These are phyloP conservation scores for Drosophila koepferae DNA, from an alignment of 2,888 invertebrate genomes.

Conservation along the genomic window DNA sequence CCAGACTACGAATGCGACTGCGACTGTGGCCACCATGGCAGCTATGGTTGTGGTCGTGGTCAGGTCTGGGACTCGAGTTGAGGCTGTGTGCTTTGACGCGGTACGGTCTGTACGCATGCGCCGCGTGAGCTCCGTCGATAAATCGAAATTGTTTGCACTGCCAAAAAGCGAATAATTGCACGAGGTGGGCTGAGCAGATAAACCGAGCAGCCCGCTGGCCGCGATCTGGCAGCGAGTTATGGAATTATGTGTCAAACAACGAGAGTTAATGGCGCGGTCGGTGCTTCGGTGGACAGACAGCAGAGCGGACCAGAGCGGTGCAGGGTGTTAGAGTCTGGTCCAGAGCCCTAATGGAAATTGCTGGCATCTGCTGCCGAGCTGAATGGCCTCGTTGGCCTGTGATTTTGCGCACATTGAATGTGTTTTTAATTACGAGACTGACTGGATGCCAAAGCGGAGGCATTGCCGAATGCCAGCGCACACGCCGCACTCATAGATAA, in stretches of 20 bases:
- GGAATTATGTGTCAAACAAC: slow-evolving; percentile 79
- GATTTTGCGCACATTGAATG: slow-evolving; percentile 81
- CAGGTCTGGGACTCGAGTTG: slow-evolving; percentile 9
- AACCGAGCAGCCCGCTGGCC: slow-evolving; percentile 47
- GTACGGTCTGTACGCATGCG: slow-evolving; percentile 49
- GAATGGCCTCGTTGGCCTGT: slow-evolving; percentile 52
- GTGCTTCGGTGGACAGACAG: slow-evolving; percentile 9
- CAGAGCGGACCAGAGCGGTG: not conserved
- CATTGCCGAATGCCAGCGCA: slow-evolving; percentile 71
- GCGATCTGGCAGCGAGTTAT: slow-evolving; percentile 67
- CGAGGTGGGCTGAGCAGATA: slow-evolving; percentile 59
- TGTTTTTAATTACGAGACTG: slow-evolving; percentile 76
- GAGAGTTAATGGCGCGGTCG: slow-evolving; percentile 72
- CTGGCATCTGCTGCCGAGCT: slow-evolving; percentile 33
- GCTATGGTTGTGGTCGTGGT: slow-evolving; percentile 3
- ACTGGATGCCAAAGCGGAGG: slow-evolving; percentile 67
- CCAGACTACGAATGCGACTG: slow-evolving; percentile 36
- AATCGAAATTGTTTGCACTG: slow-evolving; percentile 80
- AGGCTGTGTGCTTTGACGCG: not conserved
- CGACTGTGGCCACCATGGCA: not conserved
- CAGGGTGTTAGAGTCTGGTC: slow-evolving; percentile 9
- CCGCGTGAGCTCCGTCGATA: slow-evolving; percentile 76
- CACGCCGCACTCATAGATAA: slow-evolving; percentile 79
- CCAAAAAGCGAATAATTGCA: slow-evolving; percentile 80
- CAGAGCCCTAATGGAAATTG: slow-evolving; percentile 72